Conservation (phyloP, 64 coral and sea anemone genomes). For the Anthopleura sola region DNA sequence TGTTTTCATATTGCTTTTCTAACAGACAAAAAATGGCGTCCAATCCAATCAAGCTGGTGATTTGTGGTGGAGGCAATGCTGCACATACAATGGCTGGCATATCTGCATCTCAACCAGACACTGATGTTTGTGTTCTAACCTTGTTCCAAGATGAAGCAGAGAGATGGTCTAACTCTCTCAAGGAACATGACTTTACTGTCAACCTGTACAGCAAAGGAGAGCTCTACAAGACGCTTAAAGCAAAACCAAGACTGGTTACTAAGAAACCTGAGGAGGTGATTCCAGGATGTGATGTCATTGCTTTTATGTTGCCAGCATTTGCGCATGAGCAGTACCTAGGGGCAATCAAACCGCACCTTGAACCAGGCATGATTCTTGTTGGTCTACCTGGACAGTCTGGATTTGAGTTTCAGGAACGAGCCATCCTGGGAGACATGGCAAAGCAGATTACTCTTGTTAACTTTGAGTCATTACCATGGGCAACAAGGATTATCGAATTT, state of each 20-base stretch:
- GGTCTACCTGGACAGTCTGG: constrained; percentile 18
- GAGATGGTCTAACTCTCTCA: constrained; percentile 24
- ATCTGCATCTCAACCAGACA: constrained; percentile 38
- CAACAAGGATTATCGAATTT: constrained; percentile 38
- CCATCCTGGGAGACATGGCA: constrained; percentile 3
- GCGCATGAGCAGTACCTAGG: constrained; percentile 52
- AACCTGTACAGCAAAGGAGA: neutral
- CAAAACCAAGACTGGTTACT: constrained; percentile 58
- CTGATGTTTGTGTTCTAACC: constrained; percentile 57
- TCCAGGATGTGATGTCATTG: constrained; percentile 48
- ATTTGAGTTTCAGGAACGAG: constrained; percentile 33
- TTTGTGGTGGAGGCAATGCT: constrained; percentile 58
- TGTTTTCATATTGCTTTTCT: too few species aligned
- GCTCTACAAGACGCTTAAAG: neutral
- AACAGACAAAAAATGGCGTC: too few species aligned
- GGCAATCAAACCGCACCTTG: constrained; percentile 27
- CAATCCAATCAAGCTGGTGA: constrained; percentile 22
- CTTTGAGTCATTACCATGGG: constrained; percentile 45
- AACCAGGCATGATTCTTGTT: constrained; percentile 63
- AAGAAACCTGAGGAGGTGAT: constrained; percentile 59
- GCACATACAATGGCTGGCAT: constrained; percentile 59
- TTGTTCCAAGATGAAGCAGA: constrained; percentile 75
- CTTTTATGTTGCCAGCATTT: constrained; percentile 44
- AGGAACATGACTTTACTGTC: neutral
- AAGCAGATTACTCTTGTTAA: constrained; percentile 7